phyloP scores from a whole-genome alignment of 2,113 vertebrate species.

The Silurus meridionalis region DNA sequence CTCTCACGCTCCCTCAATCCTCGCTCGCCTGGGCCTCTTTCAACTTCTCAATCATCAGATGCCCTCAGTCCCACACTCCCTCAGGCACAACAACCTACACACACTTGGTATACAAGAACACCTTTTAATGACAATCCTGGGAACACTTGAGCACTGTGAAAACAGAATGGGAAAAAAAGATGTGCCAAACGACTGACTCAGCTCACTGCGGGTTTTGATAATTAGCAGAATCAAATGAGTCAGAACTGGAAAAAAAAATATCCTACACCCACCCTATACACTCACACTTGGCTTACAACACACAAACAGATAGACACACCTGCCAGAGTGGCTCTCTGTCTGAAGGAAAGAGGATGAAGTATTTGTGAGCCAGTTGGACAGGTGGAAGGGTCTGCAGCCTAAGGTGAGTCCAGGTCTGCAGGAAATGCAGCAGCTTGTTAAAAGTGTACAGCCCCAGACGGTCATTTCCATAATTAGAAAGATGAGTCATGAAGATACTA shows the following conservation, averaged over 20 bases:
- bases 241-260: slow-evolving; percentile 2
- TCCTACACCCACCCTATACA: not conserved
- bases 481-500: slow-evolving; percentile 98
- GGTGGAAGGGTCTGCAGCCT: slow-evolving; percentile 92
- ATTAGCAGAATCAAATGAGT: slow-evolving; percentile 10
- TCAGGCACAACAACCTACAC: slow-evolving; percentile 27
- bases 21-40: slow-evolving; percentile 13
- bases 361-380: slow-evolving; percentile 89
- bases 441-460: slow-evolving; percentile 96
- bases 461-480: slow-evolving; percentile 97
- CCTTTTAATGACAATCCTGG: slow-evolving; percentile 18
- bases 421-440: slow-evolving; percentile 88
- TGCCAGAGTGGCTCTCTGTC: slow-evolving; percentile 97
- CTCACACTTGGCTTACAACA: not conserved
- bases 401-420: slow-evolving; percentile 93
- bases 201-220: slow-evolving; percentile 20
- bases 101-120: slow-evolving; percentile 21
- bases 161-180: not conserved
- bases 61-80: slow-evolving; percentile 17
- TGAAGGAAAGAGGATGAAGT: slow-evolving; percentile 96
- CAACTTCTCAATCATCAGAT: slow-evolving; percentile 35
- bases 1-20: slow-evolving; percentile 28
- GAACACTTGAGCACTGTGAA: not conserved
- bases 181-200: slow-evolving; percentile 29
- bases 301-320: slow-evolving; percentile 65